These are phyloP conservation scores for Myiagra hebetior DNA, from an alignment of 2,113 vertebrate species.

Conservation along the genomic window DNA sequence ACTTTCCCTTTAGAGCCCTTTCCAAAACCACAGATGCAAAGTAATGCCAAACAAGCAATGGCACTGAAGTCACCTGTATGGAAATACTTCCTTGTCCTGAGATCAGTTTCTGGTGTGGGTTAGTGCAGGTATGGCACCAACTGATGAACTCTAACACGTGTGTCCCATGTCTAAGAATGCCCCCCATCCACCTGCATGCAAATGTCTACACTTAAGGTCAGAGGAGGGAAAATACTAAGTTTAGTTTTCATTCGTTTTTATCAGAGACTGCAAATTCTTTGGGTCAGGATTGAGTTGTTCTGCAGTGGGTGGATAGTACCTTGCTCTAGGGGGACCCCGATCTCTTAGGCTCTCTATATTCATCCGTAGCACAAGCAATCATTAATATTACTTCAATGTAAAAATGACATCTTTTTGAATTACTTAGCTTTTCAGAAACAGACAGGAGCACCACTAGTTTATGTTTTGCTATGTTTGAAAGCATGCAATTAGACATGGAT, in stretches of 20 bases:
- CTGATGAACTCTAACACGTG: neutral
- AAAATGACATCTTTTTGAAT: neutral
- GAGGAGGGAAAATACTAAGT: neutral
- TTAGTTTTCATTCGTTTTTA: neutral
- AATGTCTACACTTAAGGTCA: neutral
- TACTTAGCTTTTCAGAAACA: neutral
- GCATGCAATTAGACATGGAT: neutral
- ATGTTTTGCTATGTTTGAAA: conserved; percentile 36
- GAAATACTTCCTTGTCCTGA: neutral
- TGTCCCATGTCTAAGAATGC: neutral
- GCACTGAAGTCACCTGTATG: neutral
- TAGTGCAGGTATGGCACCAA: neutral
- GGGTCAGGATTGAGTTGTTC: neutral
- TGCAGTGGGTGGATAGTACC: neutral
- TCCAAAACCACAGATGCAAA: neutral
- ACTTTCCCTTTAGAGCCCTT: neutral
- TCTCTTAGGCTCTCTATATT: neutral
- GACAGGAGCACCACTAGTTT: neutral
- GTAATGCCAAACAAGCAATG: neutral
- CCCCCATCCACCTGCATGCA: neutral
- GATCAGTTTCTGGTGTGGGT: neutral
- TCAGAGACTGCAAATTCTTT: neutral
- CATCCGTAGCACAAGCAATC: neutral
- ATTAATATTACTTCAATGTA: neutral
- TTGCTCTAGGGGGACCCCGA: neutral